These are phyloP conservation scores for Leptoteleia sp. DNA, from an alignment of 1,140 invertebrate species.

Conservation along the genomic window DNA sequence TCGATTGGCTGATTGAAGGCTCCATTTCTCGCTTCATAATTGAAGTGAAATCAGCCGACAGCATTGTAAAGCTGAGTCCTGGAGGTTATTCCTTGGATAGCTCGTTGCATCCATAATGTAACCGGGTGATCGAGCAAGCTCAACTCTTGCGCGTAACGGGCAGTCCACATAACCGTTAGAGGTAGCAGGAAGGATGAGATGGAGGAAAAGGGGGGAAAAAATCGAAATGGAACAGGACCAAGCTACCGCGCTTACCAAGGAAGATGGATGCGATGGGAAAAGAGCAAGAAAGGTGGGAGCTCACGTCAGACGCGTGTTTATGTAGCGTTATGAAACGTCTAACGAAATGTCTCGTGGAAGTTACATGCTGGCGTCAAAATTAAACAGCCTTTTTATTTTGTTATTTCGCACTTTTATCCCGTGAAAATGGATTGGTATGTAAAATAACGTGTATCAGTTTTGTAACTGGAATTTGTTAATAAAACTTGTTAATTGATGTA, in stretches of 20 bases:
- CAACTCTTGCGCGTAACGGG: slow-evolving; percentile 63
- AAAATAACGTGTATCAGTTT: no score
- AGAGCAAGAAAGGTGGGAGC: slow-evolving; percentile 55
- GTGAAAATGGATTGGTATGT: no score
- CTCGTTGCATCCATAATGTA: slow-evolving; percentile 64
- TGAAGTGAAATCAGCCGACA: slow-evolving; percentile 26
- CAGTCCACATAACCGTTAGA: slow-evolving; percentile 63
- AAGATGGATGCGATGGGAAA: slow-evolving; percentile 66
- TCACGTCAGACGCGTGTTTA: slow-evolving; percentile 49
- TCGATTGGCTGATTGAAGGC: slow-evolving; percentile 27
- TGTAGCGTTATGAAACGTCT: slow-evolving; percentile 44
- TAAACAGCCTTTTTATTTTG: no score
- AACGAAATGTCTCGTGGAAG: slow-evolving; percentile 24
- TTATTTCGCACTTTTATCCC: slow-evolving; percentile 6
- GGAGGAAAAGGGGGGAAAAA: slow-evolving; percentile 47
- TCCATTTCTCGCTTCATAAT: slow-evolving; percentile 33
- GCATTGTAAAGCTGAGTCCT: slow-evolving; percentile 1
- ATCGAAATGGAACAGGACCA: slow-evolving; percentile 60
- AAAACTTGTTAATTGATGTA: no score
- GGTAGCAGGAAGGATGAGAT: slow-evolving; percentile 58
- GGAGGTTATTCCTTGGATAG: slow-evolving; percentile 36
- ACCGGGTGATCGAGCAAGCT: slow-evolving; percentile 57
- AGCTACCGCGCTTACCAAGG: slow-evolving; percentile 48
- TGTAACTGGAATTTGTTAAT: no score
- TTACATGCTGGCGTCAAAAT: slow-evolving; percentile 27